Conservation (phyloP, 92 coral and sea anemone genomes). For the Palythoa grandis region DNA sequence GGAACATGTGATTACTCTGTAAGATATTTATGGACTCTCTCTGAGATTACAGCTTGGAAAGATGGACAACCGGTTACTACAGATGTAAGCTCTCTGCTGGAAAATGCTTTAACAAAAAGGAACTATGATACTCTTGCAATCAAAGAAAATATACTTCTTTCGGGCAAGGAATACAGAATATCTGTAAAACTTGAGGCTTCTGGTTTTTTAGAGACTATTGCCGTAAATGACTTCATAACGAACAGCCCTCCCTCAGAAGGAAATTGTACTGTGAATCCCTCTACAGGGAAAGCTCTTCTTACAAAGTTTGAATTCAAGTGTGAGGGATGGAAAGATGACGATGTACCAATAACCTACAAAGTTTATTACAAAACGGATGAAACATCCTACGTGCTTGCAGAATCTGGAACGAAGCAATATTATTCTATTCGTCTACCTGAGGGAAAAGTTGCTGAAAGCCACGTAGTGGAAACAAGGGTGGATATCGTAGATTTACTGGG, state of each 20-base stretch:
- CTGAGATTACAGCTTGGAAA: constrained; percentile 2
- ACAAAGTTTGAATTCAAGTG: constrained; percentile 73
- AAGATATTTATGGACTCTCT: constrained; percentile 9
- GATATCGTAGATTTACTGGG: constrained; percentile 13
- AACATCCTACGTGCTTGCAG: constrained; percentile 14
- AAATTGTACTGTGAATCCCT: constrained; percentile 60
- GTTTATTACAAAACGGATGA: constrained; percentile 56
- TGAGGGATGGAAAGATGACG: constrained; percentile 73
- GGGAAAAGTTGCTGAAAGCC: constrained; percentile 1
- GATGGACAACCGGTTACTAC: constrained; percentile 1
- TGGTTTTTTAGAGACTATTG: neutral
- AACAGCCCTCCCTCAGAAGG: constrained; percentile 72
- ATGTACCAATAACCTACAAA: constrained; percentile 67
- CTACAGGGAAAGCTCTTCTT: constrained; percentile 56
- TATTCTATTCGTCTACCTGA: constrained; percentile 12
- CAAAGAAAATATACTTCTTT: neutral
- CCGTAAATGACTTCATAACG: constrained; percentile 7
- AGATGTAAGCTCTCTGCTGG: neutral
- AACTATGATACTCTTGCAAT: constrained; percentile 14
- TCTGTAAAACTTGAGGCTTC: neutral
- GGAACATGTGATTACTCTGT: constrained; percentile 18
- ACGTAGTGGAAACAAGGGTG: neutral
- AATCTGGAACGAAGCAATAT: neutral
- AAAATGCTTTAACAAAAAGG: neutral
- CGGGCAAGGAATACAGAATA: constrained; percentile 1